A percentile compares a stretch with the other conserved stretches of the same genome.
Evolutionary conservation across 2,797 vertebrate species (phyloP).

Genomic region (Tapera naevia): DNA sequence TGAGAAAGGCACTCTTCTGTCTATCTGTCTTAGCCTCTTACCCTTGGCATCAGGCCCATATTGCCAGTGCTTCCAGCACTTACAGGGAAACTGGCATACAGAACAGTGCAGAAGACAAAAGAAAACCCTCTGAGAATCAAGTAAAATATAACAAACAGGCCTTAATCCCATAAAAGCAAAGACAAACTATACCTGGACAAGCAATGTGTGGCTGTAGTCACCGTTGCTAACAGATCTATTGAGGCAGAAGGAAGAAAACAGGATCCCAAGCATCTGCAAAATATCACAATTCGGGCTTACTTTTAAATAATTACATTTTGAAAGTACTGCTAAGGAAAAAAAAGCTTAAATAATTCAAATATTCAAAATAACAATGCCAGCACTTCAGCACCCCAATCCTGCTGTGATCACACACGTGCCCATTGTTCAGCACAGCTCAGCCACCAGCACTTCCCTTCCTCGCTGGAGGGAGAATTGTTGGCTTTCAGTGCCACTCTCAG

Average conservation of each 20-base stretch:
- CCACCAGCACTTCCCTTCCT: fast-evolving
- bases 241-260: background rate
- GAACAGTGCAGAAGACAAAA: background rate
- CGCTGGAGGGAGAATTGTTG: background rate
- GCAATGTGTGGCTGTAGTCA: background rate
- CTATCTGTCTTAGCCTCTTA: background rate
- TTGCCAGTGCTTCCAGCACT: background rate
- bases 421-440: background rate
- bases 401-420: fast-evolving
- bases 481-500: background rate
- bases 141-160: background rate
- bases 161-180: background rate
- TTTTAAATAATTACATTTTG: background rate
- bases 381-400: background rate
- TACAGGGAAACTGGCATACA: background rate
- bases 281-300: background rate
- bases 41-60: background rate
- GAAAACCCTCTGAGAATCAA: background rate
- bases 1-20: background rate
- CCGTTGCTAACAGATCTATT: background rate
- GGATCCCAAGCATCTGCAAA: background rate
- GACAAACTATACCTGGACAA: background rate
- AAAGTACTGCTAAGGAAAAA: background rate
- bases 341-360: background rate
- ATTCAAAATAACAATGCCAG: background rate